Conservation (phyloP, 1,140 invertebrate genomes). For the Asbolus verrucosus region DNA sequence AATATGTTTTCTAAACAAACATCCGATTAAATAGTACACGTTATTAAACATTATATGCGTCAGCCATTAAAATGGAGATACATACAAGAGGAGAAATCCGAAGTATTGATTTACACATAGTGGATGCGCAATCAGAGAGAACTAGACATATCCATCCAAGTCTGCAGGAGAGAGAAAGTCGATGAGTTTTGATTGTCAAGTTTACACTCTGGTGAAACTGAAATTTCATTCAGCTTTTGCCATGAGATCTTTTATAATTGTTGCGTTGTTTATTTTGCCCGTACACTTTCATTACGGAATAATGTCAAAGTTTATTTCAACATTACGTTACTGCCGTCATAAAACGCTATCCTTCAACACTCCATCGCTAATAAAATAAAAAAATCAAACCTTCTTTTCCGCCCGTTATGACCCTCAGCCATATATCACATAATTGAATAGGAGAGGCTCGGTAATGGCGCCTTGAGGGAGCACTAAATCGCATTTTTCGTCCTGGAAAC, state of each 20-base stretch:
- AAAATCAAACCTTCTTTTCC: too few species aligned
- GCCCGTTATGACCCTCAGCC: too few species aligned
- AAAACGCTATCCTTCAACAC: too few species aligned
- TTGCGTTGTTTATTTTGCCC: constrained; percentile 13
- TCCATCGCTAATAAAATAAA: too few species aligned
- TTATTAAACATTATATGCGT: constrained; percentile 37
- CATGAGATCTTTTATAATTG: constrained; percentile 11
- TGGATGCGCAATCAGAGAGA: constrained; percentile 18
- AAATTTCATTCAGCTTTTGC: constrained; percentile 41
- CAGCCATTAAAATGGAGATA: constrained; percentile 22
- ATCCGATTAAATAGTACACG: constrained; percentile 3
- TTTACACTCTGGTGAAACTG: constrained; percentile 42
- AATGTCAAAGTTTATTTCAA: constrained; percentile 16
- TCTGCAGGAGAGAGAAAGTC: neutral
- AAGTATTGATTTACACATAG: constrained; percentile 32
- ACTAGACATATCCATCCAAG: neutral
- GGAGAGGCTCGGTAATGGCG: neutral
- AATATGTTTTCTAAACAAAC: constrained; percentile 13
- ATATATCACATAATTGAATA: neutral
- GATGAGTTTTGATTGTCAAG: constrained; percentile 37
- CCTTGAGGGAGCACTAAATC: neutral
- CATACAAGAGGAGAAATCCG: constrained; percentile 15
- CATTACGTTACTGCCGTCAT: neutral
- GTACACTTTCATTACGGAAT: constrained; percentile 8
- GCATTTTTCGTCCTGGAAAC: too few species aligned